Evolutionary conservation across 1,140 invertebrate species (phyloP), one percentile per base, ranked within the genome.

Genomic region (Agrilus planipennis): DNA sequence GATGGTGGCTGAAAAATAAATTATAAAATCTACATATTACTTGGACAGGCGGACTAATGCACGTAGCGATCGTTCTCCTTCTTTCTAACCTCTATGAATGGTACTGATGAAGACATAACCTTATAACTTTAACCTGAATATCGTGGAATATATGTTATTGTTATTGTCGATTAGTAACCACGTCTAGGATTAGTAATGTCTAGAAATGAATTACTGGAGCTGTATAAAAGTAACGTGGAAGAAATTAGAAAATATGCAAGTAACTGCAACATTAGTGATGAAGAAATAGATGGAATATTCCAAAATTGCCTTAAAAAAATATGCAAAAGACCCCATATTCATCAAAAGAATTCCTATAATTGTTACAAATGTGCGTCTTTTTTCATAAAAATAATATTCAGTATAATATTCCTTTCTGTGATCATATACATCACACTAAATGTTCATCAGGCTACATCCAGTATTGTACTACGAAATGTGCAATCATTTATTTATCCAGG

Each of bases 401-500:
- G 50, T 30, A 28, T 53, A 23, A 28, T 51, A 16, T 35, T 50
- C 19, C 20, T 53, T 25, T 42, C 49, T 23, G 41, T 58, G 35
- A 23, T 52, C 31, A 45, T 56, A 42, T 61, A 58, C 45, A 43
- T 60, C 34, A 45, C 61, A 43, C 38, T 62, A 35, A 56, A 62
- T 45, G 52, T 60, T 27, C 60, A 62, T 52, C 59, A 61, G 46
- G 57, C 60, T 29, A 62, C 61, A 27, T 57, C 59, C 20, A 63
- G 63, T 34, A 54, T 67, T 11, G 54, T 63, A 7, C 45, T 61
- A 15, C 53, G 64, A 22, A 65, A 68, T 42, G 63, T 70, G 1
- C 68, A 69, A 48, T 58, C 63, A 0, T 60, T 69, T 20, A 64
- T 68, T 15, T 70, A 71, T 56, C 68, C 68, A n/a, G 61, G 67